Evolutionary conservation across 2,888 invertebrate species (phyloP).

Genomic region (Chrysotoxum bicinctum): DNA sequence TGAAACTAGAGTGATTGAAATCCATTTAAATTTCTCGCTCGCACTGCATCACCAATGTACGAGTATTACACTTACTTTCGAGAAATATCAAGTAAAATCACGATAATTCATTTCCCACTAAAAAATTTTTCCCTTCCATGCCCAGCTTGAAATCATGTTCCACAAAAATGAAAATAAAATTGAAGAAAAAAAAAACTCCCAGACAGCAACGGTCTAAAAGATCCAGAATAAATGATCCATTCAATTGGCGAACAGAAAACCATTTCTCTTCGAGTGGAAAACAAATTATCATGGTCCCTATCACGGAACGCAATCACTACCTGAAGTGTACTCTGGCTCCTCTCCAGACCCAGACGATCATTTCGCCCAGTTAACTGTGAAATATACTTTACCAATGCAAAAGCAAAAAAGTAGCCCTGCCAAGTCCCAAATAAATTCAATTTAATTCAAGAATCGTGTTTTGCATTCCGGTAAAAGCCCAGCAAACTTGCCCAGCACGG

Average conservation of each 20-base stretch:
- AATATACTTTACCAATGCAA: conserved; percentile 38
- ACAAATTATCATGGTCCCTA: conserved; percentile 61
- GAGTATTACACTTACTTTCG: background rate
- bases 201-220: conserved; percentile 13
- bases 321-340: conserved; percentile 27
- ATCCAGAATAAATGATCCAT: conserved; percentile 61
- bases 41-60: background rate
- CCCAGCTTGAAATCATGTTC: background rate
- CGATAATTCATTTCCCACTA: conserved; percentile 16
- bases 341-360: conserved; percentile 25
- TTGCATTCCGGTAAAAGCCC: conserved; percentile 23
- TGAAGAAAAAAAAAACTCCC: background rate
- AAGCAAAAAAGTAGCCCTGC: conserved; percentile 11
- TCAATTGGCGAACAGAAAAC: conserved; percentile 55
- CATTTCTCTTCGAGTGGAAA: conserved; percentile 62
- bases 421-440: conserved; percentile 66
- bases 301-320: conserved; percentile 58
- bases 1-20: background rate
- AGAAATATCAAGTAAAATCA: conserved; percentile 10
- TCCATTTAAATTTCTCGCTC: background rate
- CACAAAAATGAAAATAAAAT: background rate
- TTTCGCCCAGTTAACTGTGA: conserved; percentile 59
- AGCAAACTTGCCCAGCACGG: conserved; percentile 16
- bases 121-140: conserved; percentile 3
- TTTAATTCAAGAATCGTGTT: conserved; percentile 70